Percentiles rank a stretch among this genome's conserved stretches.
Evolutionary conservation across 2,888 invertebrate species (phyloP).

Genomic region (Parochlus steinenii): DNA sequence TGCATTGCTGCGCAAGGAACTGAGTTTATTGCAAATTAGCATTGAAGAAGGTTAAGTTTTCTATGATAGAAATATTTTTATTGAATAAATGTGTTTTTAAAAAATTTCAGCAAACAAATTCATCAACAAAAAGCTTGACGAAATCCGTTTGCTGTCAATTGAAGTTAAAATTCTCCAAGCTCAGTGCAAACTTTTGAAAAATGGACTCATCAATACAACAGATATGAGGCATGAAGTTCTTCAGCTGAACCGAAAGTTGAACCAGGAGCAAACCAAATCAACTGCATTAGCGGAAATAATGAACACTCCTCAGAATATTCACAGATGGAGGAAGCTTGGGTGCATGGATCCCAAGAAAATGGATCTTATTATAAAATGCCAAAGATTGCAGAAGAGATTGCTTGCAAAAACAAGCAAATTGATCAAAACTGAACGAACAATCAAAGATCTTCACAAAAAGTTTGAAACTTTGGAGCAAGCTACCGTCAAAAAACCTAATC

Average conservation of each 20-base stretch:
- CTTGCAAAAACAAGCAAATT: background rate
- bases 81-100: no score
- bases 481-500: background rate
- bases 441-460: constrained; percentile 1
- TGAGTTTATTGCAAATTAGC: background rate
- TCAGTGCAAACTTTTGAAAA: constrained; percentile 32
- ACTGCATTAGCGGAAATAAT: constrained; percentile 52
- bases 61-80: no score
- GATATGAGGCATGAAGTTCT: constrained; percentile 47
- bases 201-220: constrained; percentile 38
- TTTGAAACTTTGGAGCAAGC: background rate
- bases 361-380: constrained; percentile 1
- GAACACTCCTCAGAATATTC: constrained; percentile 54
- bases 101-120: no score
- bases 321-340: constrained; percentile 55
- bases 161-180: constrained; percentile 42
- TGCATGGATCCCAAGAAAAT: constrained; percentile 40
- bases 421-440: background rate
- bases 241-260: constrained; percentile 45
- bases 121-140: constrained; percentile 38
- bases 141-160: constrained; percentile 45
- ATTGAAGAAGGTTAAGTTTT: constrained; percentile 1
- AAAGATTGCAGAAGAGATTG: background rate
- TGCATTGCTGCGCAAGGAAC: background rate
- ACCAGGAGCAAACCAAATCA: constrained; percentile 45